Conservation (phyloP, 2,113 vertebrate species). For the Pao palembangensis region DNA sequence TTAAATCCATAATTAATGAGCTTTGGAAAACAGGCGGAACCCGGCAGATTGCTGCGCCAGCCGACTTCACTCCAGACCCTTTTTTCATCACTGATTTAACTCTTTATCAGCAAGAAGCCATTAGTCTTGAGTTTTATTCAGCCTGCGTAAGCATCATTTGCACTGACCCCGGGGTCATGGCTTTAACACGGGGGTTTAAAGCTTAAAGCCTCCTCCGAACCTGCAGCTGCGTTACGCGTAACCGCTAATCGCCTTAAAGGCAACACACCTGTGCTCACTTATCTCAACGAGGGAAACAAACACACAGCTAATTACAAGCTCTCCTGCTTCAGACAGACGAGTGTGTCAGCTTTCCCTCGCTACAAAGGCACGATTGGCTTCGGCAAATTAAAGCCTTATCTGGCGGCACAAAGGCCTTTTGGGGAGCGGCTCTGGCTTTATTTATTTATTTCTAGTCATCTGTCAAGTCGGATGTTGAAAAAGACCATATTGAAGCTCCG, state of each 20-base stretch:
- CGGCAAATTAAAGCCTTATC: constrained; percentile 63
- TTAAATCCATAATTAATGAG: constrained; percentile 14
- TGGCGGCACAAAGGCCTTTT: constrained; percentile 24
- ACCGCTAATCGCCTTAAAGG: constrained; percentile 56
- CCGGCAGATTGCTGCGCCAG: constrained; percentile 8
- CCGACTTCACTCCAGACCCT: constrained; percentile 20
- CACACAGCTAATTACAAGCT: constrained; percentile 65
- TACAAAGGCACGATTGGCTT: constrained; percentile 47
- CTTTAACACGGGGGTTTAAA: constrained; percentile 13
- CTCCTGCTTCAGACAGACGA: constrained; percentile 44
- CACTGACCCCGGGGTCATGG: constrained; percentile 11
- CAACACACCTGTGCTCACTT: constrained; percentile 44
- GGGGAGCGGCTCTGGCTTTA: constrained; percentile 33
- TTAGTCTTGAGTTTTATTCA: constrained; percentile 36
- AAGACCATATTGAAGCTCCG: constrained; percentile 42
- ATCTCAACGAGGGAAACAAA: constrained; percentile 62
- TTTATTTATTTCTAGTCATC: constrained; percentile 23
- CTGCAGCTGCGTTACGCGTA: constrained; percentile 33
- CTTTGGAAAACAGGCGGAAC: not conserved
- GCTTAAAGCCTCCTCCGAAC: constrained; percentile 12
- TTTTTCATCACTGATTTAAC: constrained; percentile 4
- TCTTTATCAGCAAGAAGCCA: constrained; percentile 28
- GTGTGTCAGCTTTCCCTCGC: constrained; percentile 29
- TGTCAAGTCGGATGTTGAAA: constrained; percentile 50
- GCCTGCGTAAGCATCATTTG: constrained; percentile 34